Base-by-base conservation (phyloP, 2,113 vertebrate genomes). In the Phrynosoma blainvillii region DNA sequence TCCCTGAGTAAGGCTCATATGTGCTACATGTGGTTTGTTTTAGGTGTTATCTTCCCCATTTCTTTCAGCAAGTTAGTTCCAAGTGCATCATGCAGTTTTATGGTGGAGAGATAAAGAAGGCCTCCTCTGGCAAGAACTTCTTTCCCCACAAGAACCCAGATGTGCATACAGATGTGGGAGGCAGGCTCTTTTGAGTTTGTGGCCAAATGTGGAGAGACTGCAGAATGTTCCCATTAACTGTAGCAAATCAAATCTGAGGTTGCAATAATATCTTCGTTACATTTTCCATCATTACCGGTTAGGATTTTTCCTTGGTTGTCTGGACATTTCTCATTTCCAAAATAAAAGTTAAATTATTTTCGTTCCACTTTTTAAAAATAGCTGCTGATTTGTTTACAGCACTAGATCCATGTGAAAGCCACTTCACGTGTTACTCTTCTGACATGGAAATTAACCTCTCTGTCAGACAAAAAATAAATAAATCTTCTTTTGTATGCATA, bases 291-390 rank as follows among this genome's bases (percentile, higher is more conserved):
- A 13, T n/a, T 90, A 82, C 74, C 78, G 84, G 16, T 21, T 84
- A 62, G 78, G 47, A n/a, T 68, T 36, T 68, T 54, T 21, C 73
- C 80, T 52, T 62, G 42, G 30, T 78, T 70, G 36, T 76, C 66
- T 73, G 80, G 23, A 71, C 84, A 79, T 75, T 47, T 7, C n/a
- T 65, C 0, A 2, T 88, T 90, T 88, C 32, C 16, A 59, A 88
- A 89, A 30, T 82, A 87, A 79, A 18, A 71, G 25, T 36, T 42
- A 25, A 14, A 59, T 68, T 27, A 27, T 7, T 2, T 20, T 30
- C 62, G 1, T 27, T 10, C 14, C 32, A 90, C 20, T 77, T 74
- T 92, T 86, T 83, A 47, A 75, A 66, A 76, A 65, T 89, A 82
- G 89, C 47, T 14, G 30, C 16, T 11, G 21, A 16, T 62, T 70